Evolutionary conservation across 2,113 vertebrate genomes (phyloP), one percentile per base, ranked within the genome.

Genomic region (Myocastor coypus): DNA sequence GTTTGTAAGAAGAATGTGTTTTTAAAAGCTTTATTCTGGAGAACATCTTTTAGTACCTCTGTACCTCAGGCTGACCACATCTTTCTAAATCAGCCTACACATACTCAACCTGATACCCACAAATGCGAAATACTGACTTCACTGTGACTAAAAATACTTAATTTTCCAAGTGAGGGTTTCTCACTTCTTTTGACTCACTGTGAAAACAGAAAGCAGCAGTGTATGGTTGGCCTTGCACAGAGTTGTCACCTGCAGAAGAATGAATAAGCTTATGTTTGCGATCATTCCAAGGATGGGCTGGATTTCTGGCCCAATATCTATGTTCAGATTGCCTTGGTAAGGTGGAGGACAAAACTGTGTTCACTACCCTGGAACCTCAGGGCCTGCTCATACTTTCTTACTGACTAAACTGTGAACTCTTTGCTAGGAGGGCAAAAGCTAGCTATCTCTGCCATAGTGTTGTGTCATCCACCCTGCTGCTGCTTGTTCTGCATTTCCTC

Each of bases 131-230:
- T 55, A 50, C 34, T 78, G 28, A 73, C 17, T 52, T 20, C 55
- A 57, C 46, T 77, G 34, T n/a, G 42, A 80, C 52, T 80, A 96
- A 97, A 97, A 97, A 95, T 52, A 94, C 50, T 42, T 28, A 6
- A 95, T 94, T 96, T 97, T 91, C 96, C 94, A 91, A 37, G 61
- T 0, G 7, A 69, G 17, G 46, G 40, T 81, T 95, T 96, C 93
- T 95, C 68, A 75, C 68, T 87, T 78, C 87, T 92, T 81, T 55
- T 89, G 52, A 75, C 7, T 78, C 32, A 37, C 26, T 30, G 71
- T 30, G 24, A 93, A 97, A 91, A 80, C 26, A 95, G 83, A 96
- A 92, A n/a, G 55, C 32, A 84, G 32, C 30, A 30, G 4, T 42
- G 73, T 57, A 90, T 26, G 61, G 0, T 42, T 50, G 17, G 16